These are phyloP conservation scores for Montipora sp. DNA, from an alignment of 64 coral and sea anemone genomes.

Conservation along the genomic window DNA sequence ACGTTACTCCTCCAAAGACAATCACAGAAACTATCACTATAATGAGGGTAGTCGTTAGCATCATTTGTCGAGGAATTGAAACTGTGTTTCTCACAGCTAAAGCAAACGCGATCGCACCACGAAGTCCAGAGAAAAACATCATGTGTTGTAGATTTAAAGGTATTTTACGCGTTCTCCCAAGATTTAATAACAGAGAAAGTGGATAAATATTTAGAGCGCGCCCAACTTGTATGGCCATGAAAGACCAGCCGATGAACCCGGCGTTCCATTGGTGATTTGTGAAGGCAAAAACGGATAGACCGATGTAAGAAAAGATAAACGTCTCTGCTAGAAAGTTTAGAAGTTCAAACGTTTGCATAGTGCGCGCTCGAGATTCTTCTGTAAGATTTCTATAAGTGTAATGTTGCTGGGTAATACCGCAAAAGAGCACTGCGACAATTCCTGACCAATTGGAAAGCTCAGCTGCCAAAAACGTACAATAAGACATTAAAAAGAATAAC, in stretches of 20 bases:
- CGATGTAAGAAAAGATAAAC: slow-evolving; percentile 98
- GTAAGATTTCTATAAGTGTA: slow-evolving; percentile 98
- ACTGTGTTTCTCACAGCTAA: slow-evolving; percentile 95
- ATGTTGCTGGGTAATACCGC: slow-evolving; percentile 95
- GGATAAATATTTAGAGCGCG: slow-evolving; percentile 88
- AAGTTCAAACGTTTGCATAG: slow-evolving; percentile 89
- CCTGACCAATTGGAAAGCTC: slow-evolving; percentile 97
- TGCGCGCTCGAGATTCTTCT: slow-evolving; percentile 87
- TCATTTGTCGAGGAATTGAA: slow-evolving; percentile 98
- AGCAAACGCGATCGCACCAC: slow-evolving; percentile 97
- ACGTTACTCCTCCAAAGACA: slow-evolving; percentile 81
- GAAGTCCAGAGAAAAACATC: slow-evolving; percentile 95
- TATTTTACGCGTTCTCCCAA: slow-evolving; percentile 91
- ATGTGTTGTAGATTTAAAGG: slow-evolving; percentile 91
- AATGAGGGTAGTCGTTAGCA: slow-evolving; percentile 92
- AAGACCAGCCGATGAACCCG: slow-evolving; percentile 90
- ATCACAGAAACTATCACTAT: slow-evolving; percentile 97
- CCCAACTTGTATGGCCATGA: slow-evolving; percentile 86
- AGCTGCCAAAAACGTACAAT: slow-evolving; percentile 90
- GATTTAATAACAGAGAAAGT: slow-evolving; percentile 81
- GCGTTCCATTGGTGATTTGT: slow-evolving; percentile 94
- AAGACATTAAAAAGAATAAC: slow-evolving; percentile 94
- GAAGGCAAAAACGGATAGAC: slow-evolving; percentile 92
- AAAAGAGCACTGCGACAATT: slow-evolving; percentile 94
- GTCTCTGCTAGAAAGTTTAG: slow-evolving; percentile 96